phyloP scores from a whole-genome alignment of 2,888 invertebrate genomes.

The Malacosoma neustria region DNA sequence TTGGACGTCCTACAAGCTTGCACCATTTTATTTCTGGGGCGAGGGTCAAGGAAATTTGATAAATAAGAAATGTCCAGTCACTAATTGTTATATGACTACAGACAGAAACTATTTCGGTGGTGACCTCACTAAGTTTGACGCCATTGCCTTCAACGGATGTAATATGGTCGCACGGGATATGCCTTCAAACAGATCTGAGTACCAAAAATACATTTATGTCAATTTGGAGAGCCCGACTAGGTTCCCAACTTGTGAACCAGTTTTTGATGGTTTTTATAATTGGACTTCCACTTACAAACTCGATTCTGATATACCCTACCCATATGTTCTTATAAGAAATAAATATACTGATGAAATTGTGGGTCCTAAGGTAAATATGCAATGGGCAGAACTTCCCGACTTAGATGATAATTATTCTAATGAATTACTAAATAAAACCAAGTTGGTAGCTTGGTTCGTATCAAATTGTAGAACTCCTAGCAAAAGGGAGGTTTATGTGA shows the following conservation, averaged over 20 bases:
- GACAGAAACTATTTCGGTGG: constrained; percentile 32
- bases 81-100: constrained; percentile 47
- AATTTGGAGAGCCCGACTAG: constrained; percentile 56
- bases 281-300: constrained; percentile 59
- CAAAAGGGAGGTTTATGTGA: constrained; percentile 29
- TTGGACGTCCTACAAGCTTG: constrained; percentile 38
- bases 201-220: constrained; percentile 54
- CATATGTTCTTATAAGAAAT: constrained; percentile 44
- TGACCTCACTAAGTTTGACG: constrained; percentile 42
- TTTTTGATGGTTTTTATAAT: constrained; percentile 54
- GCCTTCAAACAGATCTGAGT: constrained; percentile 30
- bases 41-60: constrained; percentile 43
- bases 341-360: constrained; percentile 28
- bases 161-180: constrained; percentile 23
- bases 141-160: constrained; percentile 51
- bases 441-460: constrained; percentile 61
- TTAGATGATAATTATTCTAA: constrained; percentile 23
- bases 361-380: constrained; percentile 41
- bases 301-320: constrained; percentile 49
- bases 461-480: constrained; percentile 45
- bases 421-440: constrained; percentile 39
- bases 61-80: constrained; percentile 40
- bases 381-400: constrained; percentile 23
- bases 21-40: constrained; percentile 40
- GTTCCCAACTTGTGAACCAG: constrained; percentile 36